Conservation (phyloP, 1,140 invertebrate genomes). For the Drosophila sechellia region DNA sequence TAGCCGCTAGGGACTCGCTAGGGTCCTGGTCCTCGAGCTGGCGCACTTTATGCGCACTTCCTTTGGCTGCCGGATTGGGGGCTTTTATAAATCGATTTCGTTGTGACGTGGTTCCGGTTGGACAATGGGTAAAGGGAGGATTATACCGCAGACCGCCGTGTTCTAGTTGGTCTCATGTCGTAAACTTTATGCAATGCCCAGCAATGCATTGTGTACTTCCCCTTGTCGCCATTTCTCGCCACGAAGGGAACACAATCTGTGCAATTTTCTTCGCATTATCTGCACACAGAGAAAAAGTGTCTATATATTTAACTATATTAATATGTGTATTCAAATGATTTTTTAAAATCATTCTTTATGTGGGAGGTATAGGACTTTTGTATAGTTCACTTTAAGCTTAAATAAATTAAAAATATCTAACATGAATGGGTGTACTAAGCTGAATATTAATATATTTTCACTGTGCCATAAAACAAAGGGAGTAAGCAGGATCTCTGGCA, state of each 20-base stretch:
- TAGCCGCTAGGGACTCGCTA: constrained; percentile 20
- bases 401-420: no score
- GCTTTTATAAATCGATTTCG: constrained; percentile 58
- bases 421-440: no score
- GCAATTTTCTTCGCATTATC: constrained; percentile 70
- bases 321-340: not conserved
- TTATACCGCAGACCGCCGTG: constrained; percentile 31
- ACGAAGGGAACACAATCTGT: constrained; percentile 56
- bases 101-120: constrained; percentile 46
- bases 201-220: constrained; percentile 45
- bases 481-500: not conserved
- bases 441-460: not conserved
- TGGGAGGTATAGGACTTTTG: no score
- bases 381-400: no score
- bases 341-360: no score
- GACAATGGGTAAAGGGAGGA: not conserved
- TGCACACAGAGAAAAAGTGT: constrained; percentile 16
- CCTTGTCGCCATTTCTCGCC: constrained; percentile 1
- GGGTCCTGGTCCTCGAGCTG: constrained; percentile 1
- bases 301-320: not conserved
- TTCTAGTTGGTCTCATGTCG: constrained; percentile 45
- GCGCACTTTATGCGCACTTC: constrained; percentile 34
- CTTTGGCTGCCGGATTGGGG: constrained; percentile 30
- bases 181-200: constrained; percentile 61
- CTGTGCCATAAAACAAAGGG: constrained; percentile 2